Evolutionary conservation across 2,113 vertebrate species (phyloP).

Genomic region (Megalops atlanticus): DNA sequence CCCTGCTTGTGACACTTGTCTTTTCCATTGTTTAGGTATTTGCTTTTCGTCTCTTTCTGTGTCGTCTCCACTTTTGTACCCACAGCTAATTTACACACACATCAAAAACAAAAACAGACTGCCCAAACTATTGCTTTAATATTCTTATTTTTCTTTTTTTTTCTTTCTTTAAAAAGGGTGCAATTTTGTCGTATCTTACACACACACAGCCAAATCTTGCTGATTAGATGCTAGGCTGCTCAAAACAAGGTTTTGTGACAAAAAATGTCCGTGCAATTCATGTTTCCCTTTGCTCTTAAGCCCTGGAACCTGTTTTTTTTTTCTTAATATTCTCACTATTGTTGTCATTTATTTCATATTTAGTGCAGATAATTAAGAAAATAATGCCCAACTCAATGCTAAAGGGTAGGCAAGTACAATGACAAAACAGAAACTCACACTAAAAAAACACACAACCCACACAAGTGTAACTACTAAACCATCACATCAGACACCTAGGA

Average conservation of each 20-base stretch:
- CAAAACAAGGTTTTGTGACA: constrained; percentile 85
- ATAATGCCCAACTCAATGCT: constrained; percentile 97
- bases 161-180: constrained; percentile 86
- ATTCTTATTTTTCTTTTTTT: constrained; percentile 75
- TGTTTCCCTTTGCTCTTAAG: constrained; percentile 93
- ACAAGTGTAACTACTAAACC: constrained; percentile 83
- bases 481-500: constrained; percentile 84
- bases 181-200: constrained; percentile 86
- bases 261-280: constrained; percentile 88
- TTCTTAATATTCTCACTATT: constrained; percentile 50
- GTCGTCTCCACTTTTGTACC: constrained; percentile 68
- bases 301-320: constrained; percentile 84
- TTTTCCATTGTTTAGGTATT: constrained; percentile 31
- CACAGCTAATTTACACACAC: constrained; percentile 84
- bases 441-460: constrained; percentile 82
- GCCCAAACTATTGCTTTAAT: constrained; percentile 98
- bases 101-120: constrained; percentile 84
- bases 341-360: constrained; percentile 66
- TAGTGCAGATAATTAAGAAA: constrained; percentile 99
- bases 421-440: constrained; percentile 55
- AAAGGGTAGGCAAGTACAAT: constrained; percentile 75
- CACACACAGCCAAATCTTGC: constrained; percentile 84
- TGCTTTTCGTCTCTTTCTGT: constrained; percentile 28
- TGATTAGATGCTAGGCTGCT: constrained; percentile 88
- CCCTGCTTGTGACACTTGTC: constrained; percentile 34